phyloP scores from a whole-genome alignment of 2,888 invertebrate genomes.

The Xylocampa areola region DNA sequence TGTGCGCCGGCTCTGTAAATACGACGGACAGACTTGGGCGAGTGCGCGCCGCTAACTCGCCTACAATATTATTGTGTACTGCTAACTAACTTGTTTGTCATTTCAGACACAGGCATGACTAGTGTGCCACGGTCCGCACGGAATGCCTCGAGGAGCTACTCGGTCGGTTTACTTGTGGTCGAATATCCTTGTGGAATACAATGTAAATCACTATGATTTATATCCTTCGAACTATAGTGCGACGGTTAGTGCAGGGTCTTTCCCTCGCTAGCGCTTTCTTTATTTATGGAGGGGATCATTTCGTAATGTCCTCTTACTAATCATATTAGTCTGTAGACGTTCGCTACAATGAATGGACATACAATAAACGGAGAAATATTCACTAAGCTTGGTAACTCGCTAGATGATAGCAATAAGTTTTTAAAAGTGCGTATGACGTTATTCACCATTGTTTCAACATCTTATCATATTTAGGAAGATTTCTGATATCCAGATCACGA shows the following conservation, averaged over 20 bases:
- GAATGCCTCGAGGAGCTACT: slow-evolving; percentile 62
- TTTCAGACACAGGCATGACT: slow-evolving; percentile 64
- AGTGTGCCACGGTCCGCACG: slow-evolving; percentile 55
- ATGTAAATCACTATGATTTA: slow-evolving; percentile 54
- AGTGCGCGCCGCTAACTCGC: slow-evolving; percentile 64
- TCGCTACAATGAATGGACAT: no score
- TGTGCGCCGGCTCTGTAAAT: slow-evolving; percentile 73
- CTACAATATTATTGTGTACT: slow-evolving; percentile 73
- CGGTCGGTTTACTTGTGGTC: slow-evolving; percentile 45
- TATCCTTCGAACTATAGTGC: slow-evolving; percentile 32
- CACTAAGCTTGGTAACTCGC: no score
- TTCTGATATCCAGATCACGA: no score
- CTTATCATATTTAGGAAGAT: no score
- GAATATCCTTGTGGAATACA: slow-evolving; percentile 47
- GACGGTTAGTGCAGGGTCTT: slow-evolving; percentile 20
- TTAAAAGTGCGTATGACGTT: no score
- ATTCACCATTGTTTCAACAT: no score
- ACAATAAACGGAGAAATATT: no score
- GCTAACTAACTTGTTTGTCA: slow-evolving; percentile 75
- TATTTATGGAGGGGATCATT: no score
- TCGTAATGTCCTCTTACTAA: no score
- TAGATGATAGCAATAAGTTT: no score
- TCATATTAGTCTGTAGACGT: no score
- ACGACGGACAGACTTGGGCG: slow-evolving; percentile 69
- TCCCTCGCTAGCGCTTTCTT: slow-evolving; percentile 10